Evolutionary conservation across 1,140 invertebrate genomes (phyloP).

Genomic region (Apocrypta bakeri): DNA sequence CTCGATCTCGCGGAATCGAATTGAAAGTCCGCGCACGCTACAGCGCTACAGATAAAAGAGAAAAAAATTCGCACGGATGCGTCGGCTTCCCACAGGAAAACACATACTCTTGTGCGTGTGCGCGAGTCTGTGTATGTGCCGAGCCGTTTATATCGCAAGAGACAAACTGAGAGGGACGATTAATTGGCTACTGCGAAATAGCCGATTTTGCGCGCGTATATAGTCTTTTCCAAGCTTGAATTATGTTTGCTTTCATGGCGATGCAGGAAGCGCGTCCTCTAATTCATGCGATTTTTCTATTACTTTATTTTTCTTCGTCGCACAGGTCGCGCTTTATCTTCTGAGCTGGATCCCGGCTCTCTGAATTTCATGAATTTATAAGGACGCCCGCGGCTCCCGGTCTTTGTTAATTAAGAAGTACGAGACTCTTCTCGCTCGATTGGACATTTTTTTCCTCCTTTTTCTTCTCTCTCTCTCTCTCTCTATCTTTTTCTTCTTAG

Average conservation of each 20-base stretch:
- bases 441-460: background rate
- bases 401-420: constrained; percentile 41
- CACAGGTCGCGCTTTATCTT: background rate
- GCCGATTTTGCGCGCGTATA: constrained; percentile 22
- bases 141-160: background rate
- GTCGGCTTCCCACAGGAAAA: constrained; percentile 34
- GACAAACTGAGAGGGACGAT: constrained; percentile 17
- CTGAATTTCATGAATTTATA: constrained; percentile 46
- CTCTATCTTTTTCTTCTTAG: background rate
- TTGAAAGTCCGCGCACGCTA: constrained; percentile 32
- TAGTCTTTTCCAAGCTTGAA: constrained; percentile 22
- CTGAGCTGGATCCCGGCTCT: background rate
- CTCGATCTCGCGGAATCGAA: constrained; percentile 23
- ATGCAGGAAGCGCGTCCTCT: background rate
- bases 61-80: constrained; percentile 22
- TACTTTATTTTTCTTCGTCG: background rate
- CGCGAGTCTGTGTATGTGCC: too few relatives aligned
- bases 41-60: too few relatives aligned
- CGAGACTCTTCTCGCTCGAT: background rate
- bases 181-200: constrained; percentile 43
- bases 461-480: background rate
- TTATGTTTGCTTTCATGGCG: constrained; percentile 14
- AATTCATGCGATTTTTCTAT: constrained; percentile 38
- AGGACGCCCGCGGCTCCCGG: constrained; percentile 25
- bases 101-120: background rate